These are phyloP conservation scores for Myzus persicae DNA, from an alignment of 1,140 invertebrate species.

Conservation along the genomic window DNA sequence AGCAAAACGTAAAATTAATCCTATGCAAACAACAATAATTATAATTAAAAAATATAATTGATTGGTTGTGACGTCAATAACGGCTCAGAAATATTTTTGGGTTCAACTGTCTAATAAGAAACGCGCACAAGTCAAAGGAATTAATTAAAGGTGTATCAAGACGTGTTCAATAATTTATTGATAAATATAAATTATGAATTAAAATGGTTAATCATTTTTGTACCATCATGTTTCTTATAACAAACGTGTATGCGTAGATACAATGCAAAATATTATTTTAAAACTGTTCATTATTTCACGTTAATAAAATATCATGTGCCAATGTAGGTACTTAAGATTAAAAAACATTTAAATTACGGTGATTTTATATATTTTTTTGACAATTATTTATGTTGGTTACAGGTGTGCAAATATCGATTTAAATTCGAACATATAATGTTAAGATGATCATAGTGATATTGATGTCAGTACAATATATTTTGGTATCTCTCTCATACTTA, in stretches of 20 bases:
- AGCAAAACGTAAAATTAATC: not conserved
- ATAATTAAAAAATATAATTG: not conserved
- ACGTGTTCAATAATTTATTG: not conserved
- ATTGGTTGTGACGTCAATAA: not conserved
- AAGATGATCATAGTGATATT: too few species aligned
- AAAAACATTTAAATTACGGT: not conserved
- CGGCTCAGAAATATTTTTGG: not conserved
- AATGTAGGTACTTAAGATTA: not conserved
- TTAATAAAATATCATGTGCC: not conserved
- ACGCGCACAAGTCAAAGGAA: not conserved
- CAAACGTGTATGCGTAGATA: not conserved
- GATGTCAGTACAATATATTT: not conserved
- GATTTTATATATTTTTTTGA: not conserved
- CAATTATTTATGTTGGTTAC: not conserved
- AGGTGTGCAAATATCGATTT: not conserved
- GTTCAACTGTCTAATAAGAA: not conserved
- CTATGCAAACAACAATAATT: not conserved
- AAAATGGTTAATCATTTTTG: not conserved
- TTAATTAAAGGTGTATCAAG: not conserved
- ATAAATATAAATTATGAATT: slow-evolving; percentile 5
- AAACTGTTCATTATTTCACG: not conserved
- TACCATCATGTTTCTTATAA: not conserved
- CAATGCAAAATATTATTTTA: not conserved
- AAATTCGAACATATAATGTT: not conserved
- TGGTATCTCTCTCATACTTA: not conserved